A percentile compares a stretch with the other conserved stretches of the same genome.
Evolutionary conservation across 2,888 invertebrate species (phyloP).

Genomic region (Papilio gigon): DNA sequence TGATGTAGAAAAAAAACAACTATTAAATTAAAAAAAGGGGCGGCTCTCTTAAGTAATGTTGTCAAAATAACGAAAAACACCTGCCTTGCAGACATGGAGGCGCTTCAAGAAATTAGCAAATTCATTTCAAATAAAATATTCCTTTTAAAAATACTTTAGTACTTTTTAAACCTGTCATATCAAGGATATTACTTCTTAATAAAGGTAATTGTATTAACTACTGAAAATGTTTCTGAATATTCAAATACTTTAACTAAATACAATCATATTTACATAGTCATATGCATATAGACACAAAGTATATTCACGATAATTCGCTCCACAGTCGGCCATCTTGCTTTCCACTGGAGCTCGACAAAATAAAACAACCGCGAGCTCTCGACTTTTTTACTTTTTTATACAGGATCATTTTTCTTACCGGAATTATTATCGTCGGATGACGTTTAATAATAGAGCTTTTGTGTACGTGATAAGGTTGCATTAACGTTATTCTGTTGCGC

Average conservation of each 20-base stretch:
- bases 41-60: slow-evolving; percentile 79
- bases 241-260: slow-evolving; percentile 8
- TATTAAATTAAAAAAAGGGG: slow-evolving; percentile 73
- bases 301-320: slow-evolving; percentile 74
- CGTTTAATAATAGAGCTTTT: slow-evolving; percentile 56
- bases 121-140: neutral
- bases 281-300: slow-evolving; percentile 63
- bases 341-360: slow-evolving; percentile 69
- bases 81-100: slow-evolving; percentile 74
- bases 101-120: slow-evolving; percentile 65
- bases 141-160: no score
- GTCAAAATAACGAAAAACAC: slow-evolving; percentile 80
- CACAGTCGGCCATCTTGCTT: slow-evolving; percentile 78
- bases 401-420: slow-evolving; percentile 82
- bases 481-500: slow-evolving; percentile 56
- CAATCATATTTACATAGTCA: slow-evolving; percentile 44
- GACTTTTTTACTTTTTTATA: slow-evolving; percentile 75
- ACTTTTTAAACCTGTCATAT: no score
- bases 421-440: slow-evolving; percentile 60
- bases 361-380: slow-evolving; percentile 76
- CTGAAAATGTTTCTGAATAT: slow-evolving; percentile 32
- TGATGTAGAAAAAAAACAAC: slow-evolving; percentile 59
- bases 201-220: no score
- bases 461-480: slow-evolving; percentile 54
- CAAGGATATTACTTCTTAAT: no score